Percentiles rank a stretch among this genome's conserved stretches.
phyloP scores from a whole-genome alignment of 35 echinoderm and acorn worm species.

The Ophioderma brevispina region DNA sequence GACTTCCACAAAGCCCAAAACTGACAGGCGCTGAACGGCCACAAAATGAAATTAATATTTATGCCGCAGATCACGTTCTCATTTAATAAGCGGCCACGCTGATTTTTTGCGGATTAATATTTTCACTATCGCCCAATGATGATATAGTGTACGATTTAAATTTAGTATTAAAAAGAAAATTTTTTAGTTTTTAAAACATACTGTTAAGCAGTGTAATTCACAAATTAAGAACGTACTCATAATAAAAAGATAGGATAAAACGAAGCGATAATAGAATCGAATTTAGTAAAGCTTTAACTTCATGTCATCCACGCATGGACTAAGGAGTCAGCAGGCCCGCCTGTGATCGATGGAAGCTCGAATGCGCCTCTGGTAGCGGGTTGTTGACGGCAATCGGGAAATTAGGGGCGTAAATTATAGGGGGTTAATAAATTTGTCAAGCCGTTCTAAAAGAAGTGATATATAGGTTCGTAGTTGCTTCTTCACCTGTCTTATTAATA shows the following conservation, averaged over 20 bases:
- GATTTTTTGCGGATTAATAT: background rate
- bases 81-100: background rate
- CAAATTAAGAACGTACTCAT: too few relatives aligned
- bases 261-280: background rate
- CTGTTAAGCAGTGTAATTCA: too few relatives aligned
- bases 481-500: background rate
- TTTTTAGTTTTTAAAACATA: too few relatives aligned
- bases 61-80: constrained; percentile 12
- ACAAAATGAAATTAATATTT: constrained; percentile 13
- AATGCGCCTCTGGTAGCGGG: background rate
- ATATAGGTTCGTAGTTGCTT: background rate
- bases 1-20: constrained; percentile 1
- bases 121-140: background rate
- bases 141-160: too few relatives aligned
- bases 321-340: too few relatives aligned
- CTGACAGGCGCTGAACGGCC: background rate
- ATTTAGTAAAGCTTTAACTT: background rate
- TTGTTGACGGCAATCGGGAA: background rate
- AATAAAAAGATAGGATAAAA: too few relatives aligned
- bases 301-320: too few relatives aligned
- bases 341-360: background rate
- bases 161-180: too few relatives aligned
- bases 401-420: background rate
- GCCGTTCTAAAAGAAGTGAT: background rate
- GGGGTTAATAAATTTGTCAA: background rate